Base-by-base conservation (phyloP, 1,140 invertebrate species). In the Eumaeus atala region DNA sequence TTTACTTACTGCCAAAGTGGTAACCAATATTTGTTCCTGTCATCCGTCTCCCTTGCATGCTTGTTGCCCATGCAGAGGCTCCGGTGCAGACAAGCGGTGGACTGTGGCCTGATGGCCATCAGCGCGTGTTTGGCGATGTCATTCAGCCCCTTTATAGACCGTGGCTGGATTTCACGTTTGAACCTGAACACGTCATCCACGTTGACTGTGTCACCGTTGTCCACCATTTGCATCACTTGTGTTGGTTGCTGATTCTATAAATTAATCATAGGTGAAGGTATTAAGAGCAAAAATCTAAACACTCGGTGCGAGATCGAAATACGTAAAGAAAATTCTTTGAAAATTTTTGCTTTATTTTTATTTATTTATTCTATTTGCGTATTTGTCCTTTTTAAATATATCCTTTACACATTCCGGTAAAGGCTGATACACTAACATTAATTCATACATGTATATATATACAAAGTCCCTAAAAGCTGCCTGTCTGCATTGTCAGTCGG, bases 1-100 rank as follows among this genome's bases (percentile, higher is more conserved):
- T 42, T 44, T 67, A 84, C 76, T 79, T 87, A 93, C 92, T 92
- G 91, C 92, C 92, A 93, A 48, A 93, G 79, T 10, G 92, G 92
- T 47, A 93, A 70, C 90, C 91, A 92, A 60, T 92, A 89, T 70
- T 89, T 89, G 38, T 89, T 89, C 9, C 77, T 84, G 40, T 89
- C 87, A 0, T 70, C 62, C 28, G 89, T 69, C 14, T 72, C 68
- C 52, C 89, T 89, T 0, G 91, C 91, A 55, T 86, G 88, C 54
- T 80, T 90, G 68, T 93, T 93, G 34, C 91, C 90, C 37, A 91
- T 81, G 67, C 92, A 93, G 1, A 93, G 74, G 7, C 81, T 77
- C 56, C 89, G 85, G 18, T 90, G 87, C n/a, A 93, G 71, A 67
- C 92, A 93, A 34, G 89, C 52, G 73, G 49, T 77, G 12, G 70